Evolutionary conservation across 1,140 invertebrate genomes (phyloP).

Genomic region (Penaeus chinensis): DNA sequence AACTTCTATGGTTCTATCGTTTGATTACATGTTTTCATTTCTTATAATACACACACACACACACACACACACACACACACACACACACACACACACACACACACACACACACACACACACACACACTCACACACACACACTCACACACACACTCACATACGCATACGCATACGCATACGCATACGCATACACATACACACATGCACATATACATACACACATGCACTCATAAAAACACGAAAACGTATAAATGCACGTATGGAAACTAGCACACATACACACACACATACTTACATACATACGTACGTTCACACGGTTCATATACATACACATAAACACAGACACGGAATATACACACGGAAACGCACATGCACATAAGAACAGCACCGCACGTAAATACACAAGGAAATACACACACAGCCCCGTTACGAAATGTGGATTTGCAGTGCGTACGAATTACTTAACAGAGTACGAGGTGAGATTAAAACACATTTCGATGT

Average conservation of each 20-base stretch:
- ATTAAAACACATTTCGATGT: too few species aligned
- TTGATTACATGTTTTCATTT: not conserved
- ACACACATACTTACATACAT: not conserved
- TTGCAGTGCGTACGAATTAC: too few species aligned
- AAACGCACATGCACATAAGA: not conserved
- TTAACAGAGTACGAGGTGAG: too few species aligned
- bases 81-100: not conserved
- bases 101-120: not conserved
- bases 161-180: not conserved
- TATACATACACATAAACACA: not conserved
- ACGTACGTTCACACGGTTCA: not conserved
- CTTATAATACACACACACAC: not conserved
- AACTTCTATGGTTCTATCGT: not conserved
- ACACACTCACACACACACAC: not conserved
- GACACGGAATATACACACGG: not conserved
- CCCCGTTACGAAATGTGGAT: too few species aligned
- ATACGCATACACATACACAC: too few species aligned
- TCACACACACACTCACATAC: not conserved
- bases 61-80: not conserved
- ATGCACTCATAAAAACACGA: not conserved
- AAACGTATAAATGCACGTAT: not conserved
- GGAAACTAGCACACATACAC: not conserved
- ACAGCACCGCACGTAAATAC: not conserved
- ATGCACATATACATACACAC: not conserved
- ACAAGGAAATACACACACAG: not conserved